phyloP scores from a whole-genome alignment of 1,140 invertebrate species.

The Chlorops oryzae region DNA sequence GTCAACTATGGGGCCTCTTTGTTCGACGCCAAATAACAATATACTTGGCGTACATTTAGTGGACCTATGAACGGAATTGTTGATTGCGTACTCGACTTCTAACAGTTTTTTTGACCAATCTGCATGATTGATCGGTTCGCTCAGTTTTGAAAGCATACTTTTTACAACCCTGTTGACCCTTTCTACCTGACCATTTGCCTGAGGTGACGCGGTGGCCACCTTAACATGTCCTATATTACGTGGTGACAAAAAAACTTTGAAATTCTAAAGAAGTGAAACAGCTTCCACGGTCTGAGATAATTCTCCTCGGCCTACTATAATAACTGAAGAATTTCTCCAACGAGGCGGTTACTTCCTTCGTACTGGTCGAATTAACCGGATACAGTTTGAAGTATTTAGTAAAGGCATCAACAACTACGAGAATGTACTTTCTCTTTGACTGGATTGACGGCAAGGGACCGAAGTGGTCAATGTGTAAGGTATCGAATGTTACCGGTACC shows the following conservation, averaged over 20 bases:
- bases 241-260: conserved; percentile 4
- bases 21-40: conserved; percentile 17
- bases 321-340: conserved; percentile 14
- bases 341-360: conserved; percentile 23
- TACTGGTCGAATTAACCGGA: conserved; percentile 10
- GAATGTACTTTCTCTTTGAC: conserved; percentile 7
- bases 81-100: conserved; percentile 23
- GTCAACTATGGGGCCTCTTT: conserved; percentile 5
- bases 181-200: conserved; percentile 23
- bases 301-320: conserved; percentile 17
- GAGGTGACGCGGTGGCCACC: conserved; percentile 12
- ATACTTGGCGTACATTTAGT: conserved; percentile 17
- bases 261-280: conserved; percentile 30
- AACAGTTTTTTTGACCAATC: conserved; percentile 5
- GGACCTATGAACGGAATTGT: conserved; percentile 23
- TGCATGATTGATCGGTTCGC: too few relatives aligned
- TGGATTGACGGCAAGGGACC: conserved; percentile 3
- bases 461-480: not conserved
- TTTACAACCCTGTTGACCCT: conserved; percentile 9
- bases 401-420: conserved; percentile 41
- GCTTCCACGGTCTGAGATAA: conserved; percentile 29
- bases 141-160: too few relatives aligned
- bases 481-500: not conserved
- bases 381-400: conserved; percentile 14
- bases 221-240: conserved; percentile 17